Evolutionary conservation across 2,888 invertebrate species (phyloP).

Genomic region (Trimorus sp.): DNA sequence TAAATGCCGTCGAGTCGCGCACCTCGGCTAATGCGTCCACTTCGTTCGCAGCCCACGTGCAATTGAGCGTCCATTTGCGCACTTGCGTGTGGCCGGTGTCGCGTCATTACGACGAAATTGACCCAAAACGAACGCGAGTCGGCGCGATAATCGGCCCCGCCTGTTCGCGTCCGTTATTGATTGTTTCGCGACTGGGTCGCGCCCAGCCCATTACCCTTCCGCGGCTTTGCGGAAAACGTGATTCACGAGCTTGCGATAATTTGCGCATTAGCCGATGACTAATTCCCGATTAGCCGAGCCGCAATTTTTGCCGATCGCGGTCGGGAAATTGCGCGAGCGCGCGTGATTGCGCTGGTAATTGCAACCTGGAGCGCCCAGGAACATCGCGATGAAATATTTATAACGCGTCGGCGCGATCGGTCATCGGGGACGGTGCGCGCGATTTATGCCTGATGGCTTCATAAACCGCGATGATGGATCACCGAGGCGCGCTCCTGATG

Average conservation of each 20-base stretch:
- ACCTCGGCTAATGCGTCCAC: slow-evolving; percentile 39
- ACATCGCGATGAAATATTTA: slow-evolving; percentile 59
- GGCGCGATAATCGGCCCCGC: slow-evolving; percentile 52
- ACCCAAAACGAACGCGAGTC: slow-evolving; percentile 56
- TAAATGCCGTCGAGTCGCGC: slow-evolving; percentile 3
- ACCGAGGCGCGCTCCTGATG: slow-evolving; percentile 46
- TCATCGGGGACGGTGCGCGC: slow-evolving; percentile 34
- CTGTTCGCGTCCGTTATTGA: slow-evolving; percentile 28
- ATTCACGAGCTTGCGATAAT: slow-evolving; percentile 60
- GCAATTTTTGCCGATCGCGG: no score
- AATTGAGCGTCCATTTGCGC: slow-evolving; percentile 45
- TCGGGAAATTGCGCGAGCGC: no score
- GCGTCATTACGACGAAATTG: slow-evolving; percentile 62
- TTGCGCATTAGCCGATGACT: slow-evolving; percentile 65
- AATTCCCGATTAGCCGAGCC: slow-evolving; percentile 58
- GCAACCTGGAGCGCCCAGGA: slow-evolving; percentile 36
- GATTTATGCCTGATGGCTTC: slow-evolving; percentile 63
- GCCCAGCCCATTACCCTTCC: slow-evolving; percentile 54
- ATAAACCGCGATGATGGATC: slow-evolving; percentile 61
- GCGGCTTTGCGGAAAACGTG: slow-evolving; percentile 61
- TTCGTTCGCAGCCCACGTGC: slow-evolving; percentile 45
- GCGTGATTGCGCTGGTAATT: slow-evolving; percentile 47
- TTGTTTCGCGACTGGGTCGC: slow-evolving; percentile 43
- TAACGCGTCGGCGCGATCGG: slow-evolving; percentile 57
- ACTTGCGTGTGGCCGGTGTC: slow-evolving; percentile 52